These are phyloP conservation scores for Parazoanthus darwini DNA, from an alignment of 92 coral and sea anemone genomes.

Conservation along the genomic window DNA sequence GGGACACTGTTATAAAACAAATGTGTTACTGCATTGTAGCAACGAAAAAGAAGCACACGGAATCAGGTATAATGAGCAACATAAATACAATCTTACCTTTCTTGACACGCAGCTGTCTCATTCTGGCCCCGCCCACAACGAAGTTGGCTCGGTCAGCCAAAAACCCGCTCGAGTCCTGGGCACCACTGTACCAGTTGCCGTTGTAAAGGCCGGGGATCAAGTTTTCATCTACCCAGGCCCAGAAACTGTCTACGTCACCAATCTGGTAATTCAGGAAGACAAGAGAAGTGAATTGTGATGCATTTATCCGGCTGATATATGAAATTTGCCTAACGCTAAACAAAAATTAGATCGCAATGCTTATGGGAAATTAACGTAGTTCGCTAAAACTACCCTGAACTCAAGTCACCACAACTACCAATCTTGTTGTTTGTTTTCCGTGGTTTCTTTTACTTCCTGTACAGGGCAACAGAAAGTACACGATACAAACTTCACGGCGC, in stretches of 20 bases:
- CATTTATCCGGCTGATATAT: background rate
- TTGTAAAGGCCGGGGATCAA: conserved; percentile 86
- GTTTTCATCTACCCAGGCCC: conserved; percentile 78
- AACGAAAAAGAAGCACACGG: background rate
- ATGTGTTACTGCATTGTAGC: too few relatives aligned
- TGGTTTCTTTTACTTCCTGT: too few relatives aligned
- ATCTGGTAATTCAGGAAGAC: conserved; percentile 48
- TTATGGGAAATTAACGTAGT: too few relatives aligned
- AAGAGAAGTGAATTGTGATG: background rate
- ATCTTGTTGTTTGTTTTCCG: too few relatives aligned
- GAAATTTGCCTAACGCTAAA: background rate
- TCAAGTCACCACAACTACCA: too few relatives aligned
- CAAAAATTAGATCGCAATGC: background rate
- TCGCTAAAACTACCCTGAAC: too few relatives aligned
- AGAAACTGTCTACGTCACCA: conserved; percentile 61
- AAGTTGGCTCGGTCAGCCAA: conserved; percentile 81
- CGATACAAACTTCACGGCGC: too few relatives aligned
- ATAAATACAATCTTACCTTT: conserved; percentile 53
- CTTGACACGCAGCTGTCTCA: conserved; percentile 90
- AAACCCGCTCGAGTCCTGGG: conserved; percentile 56
- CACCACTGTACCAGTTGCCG: conserved; percentile 83
- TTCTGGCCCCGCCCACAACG: conserved; percentile 78
- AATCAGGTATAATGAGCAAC: background rate
- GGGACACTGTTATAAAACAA: too few relatives aligned
- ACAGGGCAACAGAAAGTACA: too few relatives aligned